phyloP scores from a whole-genome alignment of 2,797 vertebrate species.

The Setipinna tenuifilis region DNA sequence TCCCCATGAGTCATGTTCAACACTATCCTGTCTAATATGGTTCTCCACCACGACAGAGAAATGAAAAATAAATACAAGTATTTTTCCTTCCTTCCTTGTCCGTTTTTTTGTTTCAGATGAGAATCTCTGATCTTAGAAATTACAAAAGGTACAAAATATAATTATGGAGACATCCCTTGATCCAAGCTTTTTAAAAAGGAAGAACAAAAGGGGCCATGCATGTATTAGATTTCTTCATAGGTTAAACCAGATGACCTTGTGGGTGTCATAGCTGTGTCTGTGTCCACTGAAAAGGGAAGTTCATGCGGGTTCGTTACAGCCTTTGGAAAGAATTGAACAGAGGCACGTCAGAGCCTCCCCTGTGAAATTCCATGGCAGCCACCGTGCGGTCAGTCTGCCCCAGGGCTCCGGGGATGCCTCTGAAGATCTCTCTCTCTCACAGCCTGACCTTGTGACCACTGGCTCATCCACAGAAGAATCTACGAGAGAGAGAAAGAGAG shows the following conservation, averaged over 20 bases:
- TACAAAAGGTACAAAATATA: background rate
- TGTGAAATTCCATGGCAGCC: slow-evolving; percentile 63
- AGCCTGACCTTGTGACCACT: slow-evolving; percentile 67
- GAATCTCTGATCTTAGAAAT: background rate
- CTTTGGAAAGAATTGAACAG: slow-evolving; percentile 33
- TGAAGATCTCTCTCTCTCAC: slow-evolving; percentile 48
- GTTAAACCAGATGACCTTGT: slow-evolving; percentile 33
- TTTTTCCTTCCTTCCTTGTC: background rate
- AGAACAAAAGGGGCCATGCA: background rate
- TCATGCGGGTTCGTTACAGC: slow-evolving; percentile 57
- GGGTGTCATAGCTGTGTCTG: slow-evolving; percentile 1
- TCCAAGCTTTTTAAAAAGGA: background rate
- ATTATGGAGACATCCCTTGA: background rate
- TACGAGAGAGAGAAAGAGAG: slow-evolving; percentile 48
- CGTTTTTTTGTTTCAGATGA: background rate
- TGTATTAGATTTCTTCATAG: slow-evolving; percentile 20
- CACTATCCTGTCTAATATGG: slow-evolving; percentile 80
- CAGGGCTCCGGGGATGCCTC: slow-evolving; percentile 56
- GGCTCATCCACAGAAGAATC: slow-evolving; percentile 58
- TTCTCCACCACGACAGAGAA: slow-evolving; percentile 74
- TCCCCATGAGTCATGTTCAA: slow-evolving; percentile 99
- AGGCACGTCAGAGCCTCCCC: slow-evolving; percentile 20
- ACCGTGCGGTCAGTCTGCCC: slow-evolving; percentile 66
- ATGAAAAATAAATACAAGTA: background rate
- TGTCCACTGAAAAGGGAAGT: slow-evolving; percentile 4